Base-by-base conservation (phyloP, 1,140 invertebrate species). In the Fopius arisanus region DNA sequence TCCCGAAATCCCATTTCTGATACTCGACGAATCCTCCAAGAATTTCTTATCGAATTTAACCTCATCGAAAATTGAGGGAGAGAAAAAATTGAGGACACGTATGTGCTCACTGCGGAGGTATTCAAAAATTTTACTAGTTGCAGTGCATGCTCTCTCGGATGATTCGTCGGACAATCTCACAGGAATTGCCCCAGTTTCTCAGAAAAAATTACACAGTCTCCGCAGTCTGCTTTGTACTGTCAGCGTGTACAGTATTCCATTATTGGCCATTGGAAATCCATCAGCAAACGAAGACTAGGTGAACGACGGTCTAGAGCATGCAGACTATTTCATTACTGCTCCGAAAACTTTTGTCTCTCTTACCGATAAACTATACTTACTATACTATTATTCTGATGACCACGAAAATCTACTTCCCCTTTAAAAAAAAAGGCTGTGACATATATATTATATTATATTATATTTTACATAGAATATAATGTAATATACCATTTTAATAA, bases 131-230 rank as follows among this genome's bases (percentile, higher is more conserved):
- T 59, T 19, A 6, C 23, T 59, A 19, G 54, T 59, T 59, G 10
- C 19, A 59, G 23, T 59, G 19, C 3, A 59, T 37, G 33, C 19
- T 59, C 21, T 59, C 19, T 19, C 23, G 54, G 54, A 59, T 59
- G 54, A 59, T 59, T 59, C 54, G 54, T 59, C 19, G 54, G 54
- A 59, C 54, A 28, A 59, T 59, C 54, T 28, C 54, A 59, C 54
- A 59, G 54, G 54, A 59, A 59, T 59, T 59, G 54, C 3, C 54
- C 54, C 54, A 59, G 54, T 59, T 59, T 59, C 23, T 59, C 54
- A 59, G 54, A 1, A 59, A 28, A 59, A 59, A 59, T 26, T 26
- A 59, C 19, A 59, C 6, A 59, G 19, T 28, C 54, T 59, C 21
- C 6, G 54, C 23, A 59, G 23, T 1, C 54, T 28, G 23, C 54